A percentile compares a stretch with the other conserved stretches of the same genome.
These are phyloP conservation scores for Taurulus bubalis DNA, from an alignment of 2,113 vertebrate species.

Conservation along the genomic window DNA sequence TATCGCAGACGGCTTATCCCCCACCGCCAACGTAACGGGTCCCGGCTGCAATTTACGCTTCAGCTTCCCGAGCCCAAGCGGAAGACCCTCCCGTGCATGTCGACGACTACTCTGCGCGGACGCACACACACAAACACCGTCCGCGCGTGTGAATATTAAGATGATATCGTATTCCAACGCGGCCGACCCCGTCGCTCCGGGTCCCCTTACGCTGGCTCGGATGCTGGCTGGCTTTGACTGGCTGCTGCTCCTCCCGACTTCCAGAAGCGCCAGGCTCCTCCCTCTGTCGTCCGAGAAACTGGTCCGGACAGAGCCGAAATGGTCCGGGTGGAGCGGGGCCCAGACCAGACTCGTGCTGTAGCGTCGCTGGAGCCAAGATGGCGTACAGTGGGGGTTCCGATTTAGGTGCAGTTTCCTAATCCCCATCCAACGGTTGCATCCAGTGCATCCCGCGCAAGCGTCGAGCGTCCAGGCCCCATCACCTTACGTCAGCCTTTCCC, in stretches of 20 bases:
- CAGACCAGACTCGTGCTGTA: background rate
- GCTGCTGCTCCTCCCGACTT: slow-evolving; percentile 73
- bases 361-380: slow-evolving; percentile 80
- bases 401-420: slow-evolving; percentile 79
- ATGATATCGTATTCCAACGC: slow-evolving; percentile 40
- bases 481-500: slow-evolving; percentile 80
- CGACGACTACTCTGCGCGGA: slow-evolving; percentile 17
- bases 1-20: slow-evolving; percentile 70
- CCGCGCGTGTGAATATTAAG: slow-evolving; percentile 16
- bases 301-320: slow-evolving; percentile 73
- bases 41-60: slow-evolving; percentile 49
- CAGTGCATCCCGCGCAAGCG: slow-evolving; percentile 73
- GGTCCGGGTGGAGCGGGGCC: slow-evolving; percentile 34
- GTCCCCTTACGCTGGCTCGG: slow-evolving; percentile 53
- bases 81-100: slow-evolving; percentile 53
- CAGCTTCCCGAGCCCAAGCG: slow-evolving; percentile 62
- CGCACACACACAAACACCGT: slow-evolving; percentile 17
- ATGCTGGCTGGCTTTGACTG: slow-evolving; percentile 78
- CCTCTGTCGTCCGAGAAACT: slow-evolving; percentile 79
- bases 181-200: slow-evolving; percentile 62
- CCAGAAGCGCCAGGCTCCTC: slow-evolving; percentile 80
- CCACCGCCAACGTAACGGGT: slow-evolving; percentile 43
- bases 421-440: slow-evolving; percentile 62
- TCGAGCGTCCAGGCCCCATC: slow-evolving; percentile 61
- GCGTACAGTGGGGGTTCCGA: slow-evolving; percentile 32